Evolutionary conservation across 2,888 invertebrate species (phyloP).

Genomic region (Hofmannophila pseudospretella): DNA sequence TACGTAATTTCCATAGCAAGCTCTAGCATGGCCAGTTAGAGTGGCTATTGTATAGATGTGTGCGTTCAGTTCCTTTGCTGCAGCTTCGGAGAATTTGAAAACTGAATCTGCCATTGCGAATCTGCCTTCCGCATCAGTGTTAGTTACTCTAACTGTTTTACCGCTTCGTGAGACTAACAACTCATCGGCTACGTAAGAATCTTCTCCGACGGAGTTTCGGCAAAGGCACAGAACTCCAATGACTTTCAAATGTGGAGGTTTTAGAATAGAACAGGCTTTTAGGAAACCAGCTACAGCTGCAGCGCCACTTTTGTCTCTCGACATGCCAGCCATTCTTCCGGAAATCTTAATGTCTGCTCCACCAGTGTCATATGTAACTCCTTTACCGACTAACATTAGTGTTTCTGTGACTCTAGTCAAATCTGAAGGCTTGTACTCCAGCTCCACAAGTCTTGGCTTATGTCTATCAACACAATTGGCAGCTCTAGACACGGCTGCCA

Average conservation of each 20-base stretch:
- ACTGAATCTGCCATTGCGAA: slow-evolving; percentile 93
- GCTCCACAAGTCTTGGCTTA: slow-evolving; percentile 77
- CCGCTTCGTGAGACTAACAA: slow-evolving; percentile 88
- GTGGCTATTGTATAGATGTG: slow-evolving; percentile 93
- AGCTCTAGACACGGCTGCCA: slow-evolving; percentile 85
- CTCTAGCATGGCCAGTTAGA: slow-evolving; percentile 87
- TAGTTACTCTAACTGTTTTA: slow-evolving; percentile 87
- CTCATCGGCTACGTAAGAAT: slow-evolving; percentile 92
- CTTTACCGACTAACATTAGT: slow-evolving; percentile 90
- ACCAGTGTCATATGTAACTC: slow-evolving; percentile 90
- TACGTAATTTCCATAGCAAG: slow-evolving; percentile 82
- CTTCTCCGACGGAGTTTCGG: slow-evolving; percentile 90
- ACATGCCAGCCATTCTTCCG: slow-evolving; percentile 90
- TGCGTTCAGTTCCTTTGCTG: slow-evolving; percentile 84
- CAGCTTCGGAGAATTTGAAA: slow-evolving; percentile 59
- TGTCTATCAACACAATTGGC: slow-evolving; percentile 82
- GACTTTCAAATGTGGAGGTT: slow-evolving; percentile 86
- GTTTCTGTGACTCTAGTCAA: slow-evolving; percentile 79
- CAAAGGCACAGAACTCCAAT: slow-evolving; percentile 88
- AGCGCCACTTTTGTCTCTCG: slow-evolving; percentile 93
- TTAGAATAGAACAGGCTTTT: slow-evolving; percentile 83
- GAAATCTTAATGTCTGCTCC: slow-evolving; percentile 85
- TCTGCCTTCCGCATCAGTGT: slow-evolving; percentile 95
- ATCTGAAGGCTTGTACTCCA: slow-evolving; percentile 81
- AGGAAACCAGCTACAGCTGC: slow-evolving; percentile 94